phyloP scores from a whole-genome alignment of 2,113 vertebrate species.

The Nothobranchius furzeri region DNA sequence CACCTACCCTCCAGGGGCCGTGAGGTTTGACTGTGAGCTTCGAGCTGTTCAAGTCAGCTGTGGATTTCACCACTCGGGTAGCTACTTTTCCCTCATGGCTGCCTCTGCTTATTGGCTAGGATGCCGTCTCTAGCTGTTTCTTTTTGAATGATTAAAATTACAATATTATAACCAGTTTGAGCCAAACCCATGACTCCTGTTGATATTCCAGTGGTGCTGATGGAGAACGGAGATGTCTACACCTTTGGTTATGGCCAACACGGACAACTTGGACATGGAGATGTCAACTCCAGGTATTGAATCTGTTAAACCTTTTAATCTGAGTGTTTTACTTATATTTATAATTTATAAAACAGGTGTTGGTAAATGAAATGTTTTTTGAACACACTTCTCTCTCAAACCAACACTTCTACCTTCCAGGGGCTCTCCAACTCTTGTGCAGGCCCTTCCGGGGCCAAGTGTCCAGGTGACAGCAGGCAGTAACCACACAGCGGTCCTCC shows the following conservation, averaged over 20 bases:
- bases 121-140: not conserved
- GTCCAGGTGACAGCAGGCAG: slow-evolving; percentile 96
- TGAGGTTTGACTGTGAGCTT: slow-evolving; percentile 93
- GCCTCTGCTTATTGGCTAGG: not conserved
- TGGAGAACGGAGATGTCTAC: slow-evolving; percentile 99
- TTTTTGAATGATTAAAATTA: not conserved
- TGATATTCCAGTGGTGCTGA: slow-evolving; percentile 87
- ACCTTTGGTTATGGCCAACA: slow-evolving; percentile 98
- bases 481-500: slow-evolving; percentile 96
- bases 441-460: slow-evolving; percentile 91
- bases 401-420: slow-evolving; percentile 60
- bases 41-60: slow-evolving; percentile 97
- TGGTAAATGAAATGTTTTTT: not conserved
- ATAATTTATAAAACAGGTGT: not conserved
- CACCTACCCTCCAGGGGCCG: slow-evolving; percentile 93
- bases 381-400: not conserved
- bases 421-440: slow-evolving; percentile 94
- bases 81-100: slow-evolving; percentile 26
- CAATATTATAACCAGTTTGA: too few relatives aligned
- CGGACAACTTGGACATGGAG: slow-evolving; percentile 95
- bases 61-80: slow-evolving; percentile 98
- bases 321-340: not conserved
- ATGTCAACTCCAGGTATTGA: slow-evolving; percentile 94
- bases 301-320: not conserved
- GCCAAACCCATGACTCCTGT: too few relatives aligned